Evolutionary conservation across 2,888 invertebrate genomes (phyloP).

Genomic region (Drosophila rubida): DNA sequence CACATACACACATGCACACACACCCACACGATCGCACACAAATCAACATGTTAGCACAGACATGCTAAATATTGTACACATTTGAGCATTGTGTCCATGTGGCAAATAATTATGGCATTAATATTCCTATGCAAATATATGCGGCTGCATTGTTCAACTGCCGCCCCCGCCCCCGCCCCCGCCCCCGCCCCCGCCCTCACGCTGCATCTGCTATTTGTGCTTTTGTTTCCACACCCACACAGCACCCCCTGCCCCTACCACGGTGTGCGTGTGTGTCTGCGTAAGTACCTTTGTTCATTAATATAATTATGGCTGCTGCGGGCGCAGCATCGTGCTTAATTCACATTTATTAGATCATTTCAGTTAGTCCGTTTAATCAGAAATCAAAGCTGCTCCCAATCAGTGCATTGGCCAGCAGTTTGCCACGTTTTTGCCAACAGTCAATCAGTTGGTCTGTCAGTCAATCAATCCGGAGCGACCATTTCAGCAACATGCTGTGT

Average conservation of each 20-base stretch:
- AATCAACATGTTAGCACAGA: conserved; percentile 30
- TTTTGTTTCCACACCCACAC: background rate
- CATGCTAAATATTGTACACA: conserved; percentile 66
- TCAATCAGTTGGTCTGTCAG: background rate
- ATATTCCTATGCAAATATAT: conserved; percentile 75
- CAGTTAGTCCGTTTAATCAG: conserved; percentile 11
- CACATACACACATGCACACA: background rate
- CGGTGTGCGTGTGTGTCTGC: background rate
- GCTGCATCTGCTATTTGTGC: conserved; percentile 8
- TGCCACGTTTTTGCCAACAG: background rate
- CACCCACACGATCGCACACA: background rate
- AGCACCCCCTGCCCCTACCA: background rate
- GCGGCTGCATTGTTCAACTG: conserved; percentile 54
- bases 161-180: background rate
- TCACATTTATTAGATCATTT: conserved; percentile 27
- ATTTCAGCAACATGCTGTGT: background rate
- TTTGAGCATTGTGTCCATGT: conserved; percentile 66
- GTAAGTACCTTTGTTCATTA: conserved; percentile 61
- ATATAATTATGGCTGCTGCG: conserved; percentile 61
- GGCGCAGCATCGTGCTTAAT: conserved; percentile 18
- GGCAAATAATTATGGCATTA: conserved; percentile 77
- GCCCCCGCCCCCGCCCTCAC: no score
- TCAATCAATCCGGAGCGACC: background rate
- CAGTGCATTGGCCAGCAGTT: background rate
- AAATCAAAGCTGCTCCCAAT: background rate